Evolutionary conservation across 2,113 vertebrate genomes (phyloP).

Genomic region (Crypturellus undulatus): DNA sequence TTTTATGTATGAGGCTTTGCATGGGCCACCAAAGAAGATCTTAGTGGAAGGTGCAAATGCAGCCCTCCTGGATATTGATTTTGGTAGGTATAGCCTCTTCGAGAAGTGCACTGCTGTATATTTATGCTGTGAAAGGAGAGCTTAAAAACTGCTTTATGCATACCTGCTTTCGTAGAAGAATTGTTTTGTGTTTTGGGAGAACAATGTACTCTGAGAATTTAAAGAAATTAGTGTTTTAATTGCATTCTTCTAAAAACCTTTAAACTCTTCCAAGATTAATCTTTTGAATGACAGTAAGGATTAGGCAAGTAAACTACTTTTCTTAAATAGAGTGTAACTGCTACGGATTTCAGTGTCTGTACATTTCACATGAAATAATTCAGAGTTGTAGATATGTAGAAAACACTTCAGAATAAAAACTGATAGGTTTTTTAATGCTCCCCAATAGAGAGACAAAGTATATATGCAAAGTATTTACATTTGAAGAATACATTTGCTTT

Average conservation of each 20-base stretch:
- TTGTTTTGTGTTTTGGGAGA: background rate
- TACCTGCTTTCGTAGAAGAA: background rate
- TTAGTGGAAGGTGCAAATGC: constrained; percentile 98
- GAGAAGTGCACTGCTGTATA: background rate
- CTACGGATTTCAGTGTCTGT: background rate
- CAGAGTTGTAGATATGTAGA: background rate
- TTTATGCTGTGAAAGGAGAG: background rate
- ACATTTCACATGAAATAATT: background rate
- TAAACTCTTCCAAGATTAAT: background rate
- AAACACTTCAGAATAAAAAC: background rate
- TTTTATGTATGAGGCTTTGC: constrained; percentile 95
- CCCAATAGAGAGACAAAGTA: background rate
- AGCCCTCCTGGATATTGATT: constrained; percentile 95
- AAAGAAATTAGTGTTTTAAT: background rate
- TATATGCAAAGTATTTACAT: background rate
- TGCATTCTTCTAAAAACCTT: background rate
- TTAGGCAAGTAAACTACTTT: background rate
- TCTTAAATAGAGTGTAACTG: background rate
- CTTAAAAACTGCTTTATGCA: background rate
- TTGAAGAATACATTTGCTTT: background rate
- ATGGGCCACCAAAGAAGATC: constrained; percentile 93
- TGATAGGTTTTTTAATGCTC: background rate
- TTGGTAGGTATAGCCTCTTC: constrained; percentile 85
- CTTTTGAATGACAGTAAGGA: background rate
- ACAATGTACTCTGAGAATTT: background rate